These are phyloP conservation scores for Noctua janthe DNA, from an alignment of 2,888 invertebrate species.

Conservation along the genomic window DNA sequence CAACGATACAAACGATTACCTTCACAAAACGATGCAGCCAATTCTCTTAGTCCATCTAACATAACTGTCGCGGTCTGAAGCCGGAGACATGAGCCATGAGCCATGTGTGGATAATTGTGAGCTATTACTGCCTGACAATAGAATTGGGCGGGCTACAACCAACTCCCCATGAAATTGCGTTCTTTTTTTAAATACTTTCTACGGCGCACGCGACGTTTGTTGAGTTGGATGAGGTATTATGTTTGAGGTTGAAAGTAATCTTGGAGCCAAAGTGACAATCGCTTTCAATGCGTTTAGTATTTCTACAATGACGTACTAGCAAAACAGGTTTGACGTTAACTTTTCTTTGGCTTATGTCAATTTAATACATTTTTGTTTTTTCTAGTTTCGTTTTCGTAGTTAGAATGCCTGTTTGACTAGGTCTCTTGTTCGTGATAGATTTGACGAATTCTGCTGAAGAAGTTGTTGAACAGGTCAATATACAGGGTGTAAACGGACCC, in stretches of 20 bases:
- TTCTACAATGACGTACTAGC: neutral
- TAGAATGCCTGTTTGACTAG: neutral
- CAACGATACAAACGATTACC: conserved; percentile 67
- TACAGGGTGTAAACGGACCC: no score
- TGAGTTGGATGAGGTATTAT: conserved; percentile 44
- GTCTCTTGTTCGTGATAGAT: neutral
- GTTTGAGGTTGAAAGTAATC: conserved; percentile 23
- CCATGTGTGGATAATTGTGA: conserved; percentile 81
- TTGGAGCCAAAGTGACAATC: neutral
- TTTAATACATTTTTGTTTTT: neutral
- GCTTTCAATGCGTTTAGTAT: neutral
- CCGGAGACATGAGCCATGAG: conserved; percentile 74
- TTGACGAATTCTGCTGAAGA: neutral
- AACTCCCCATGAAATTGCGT: conserved; percentile 87
- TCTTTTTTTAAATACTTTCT: conserved; percentile 88
- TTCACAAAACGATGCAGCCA: conserved; percentile 62
- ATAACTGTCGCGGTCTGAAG: conserved; percentile 69
- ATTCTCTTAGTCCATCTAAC: conserved; percentile 65
- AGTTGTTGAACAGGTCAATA: neutral
- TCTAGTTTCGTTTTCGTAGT: neutral
- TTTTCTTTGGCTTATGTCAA: neutral
- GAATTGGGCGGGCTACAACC: conserved; percentile 86
- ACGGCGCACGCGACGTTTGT: conserved; percentile 67
- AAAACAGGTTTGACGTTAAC: neutral
- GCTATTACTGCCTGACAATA: conserved; percentile 86